A percentile compares a stretch with the other conserved stretches of the same genome.
Evolutionary conservation across 2,113 vertebrate species (phyloP).

Genomic region (Pollimyrus isidori): DNA sequence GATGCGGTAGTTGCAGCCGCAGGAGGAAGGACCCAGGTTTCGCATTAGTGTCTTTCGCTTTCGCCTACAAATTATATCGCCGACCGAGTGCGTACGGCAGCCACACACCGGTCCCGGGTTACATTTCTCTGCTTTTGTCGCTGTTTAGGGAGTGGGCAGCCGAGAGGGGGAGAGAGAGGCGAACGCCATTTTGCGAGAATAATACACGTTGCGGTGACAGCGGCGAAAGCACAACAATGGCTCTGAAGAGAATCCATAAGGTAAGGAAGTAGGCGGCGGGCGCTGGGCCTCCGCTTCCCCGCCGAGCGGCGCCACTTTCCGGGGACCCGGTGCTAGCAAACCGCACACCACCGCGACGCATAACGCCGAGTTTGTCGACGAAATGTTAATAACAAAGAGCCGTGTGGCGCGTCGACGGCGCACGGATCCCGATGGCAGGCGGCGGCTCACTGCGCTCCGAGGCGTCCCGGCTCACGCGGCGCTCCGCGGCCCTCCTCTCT

Average conservation of each 20-base stretch:
- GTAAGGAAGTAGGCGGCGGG: conserved; percentile 41
- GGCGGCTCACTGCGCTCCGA: background rate
- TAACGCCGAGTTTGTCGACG: background rate
- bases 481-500: background rate
- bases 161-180: conserved; percentile 7
- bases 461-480: background rate
- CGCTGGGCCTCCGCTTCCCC: background rate
- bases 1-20: conserved; percentile 32
- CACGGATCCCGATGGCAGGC: background rate
- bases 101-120: background rate
- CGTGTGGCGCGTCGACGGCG: background rate
- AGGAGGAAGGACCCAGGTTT: conserved; percentile 24
- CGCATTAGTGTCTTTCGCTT: conserved; percentile 13
- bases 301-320: background rate
- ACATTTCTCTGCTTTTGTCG: background rate
- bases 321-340: background rate
- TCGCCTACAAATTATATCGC: conserved; percentile 1
- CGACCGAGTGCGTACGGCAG: background rate
- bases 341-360: background rate
- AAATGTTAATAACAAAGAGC: background rate
- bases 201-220: conserved; percentile 26
- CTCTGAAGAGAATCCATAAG: conserved; percentile 66
- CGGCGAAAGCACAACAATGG: conserved; percentile 43
- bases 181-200: conserved; percentile 22
- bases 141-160: conserved; percentile 15